Base-by-base conservation (phyloP, 2,888 invertebrate genomes). In the Caenorhabditis afra region DNA sequence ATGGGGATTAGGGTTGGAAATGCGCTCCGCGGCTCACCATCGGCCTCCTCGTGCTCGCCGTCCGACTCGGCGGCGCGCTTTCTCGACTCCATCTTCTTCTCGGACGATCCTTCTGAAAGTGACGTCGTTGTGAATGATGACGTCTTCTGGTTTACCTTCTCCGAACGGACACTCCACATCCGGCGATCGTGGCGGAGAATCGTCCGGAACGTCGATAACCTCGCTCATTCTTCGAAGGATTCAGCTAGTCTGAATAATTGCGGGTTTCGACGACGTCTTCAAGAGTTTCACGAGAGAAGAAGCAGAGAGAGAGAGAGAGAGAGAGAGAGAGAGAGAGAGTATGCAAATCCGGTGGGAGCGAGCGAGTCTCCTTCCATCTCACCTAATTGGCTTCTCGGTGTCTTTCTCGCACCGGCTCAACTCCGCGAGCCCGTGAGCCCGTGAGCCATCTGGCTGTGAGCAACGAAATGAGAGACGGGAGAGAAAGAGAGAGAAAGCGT, bases 131-230 rank as follows among this genome's bases (percentile, higher is more conserved):
- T 50, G 20, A 50, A 16, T 50, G 14, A 37, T 37, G 29, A 29
- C 29, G 29, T 7, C 29, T 29, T 29, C 29, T 5, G n/a, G 7
- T 7, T 7, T 47, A 62, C 70, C 71, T 37, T 71, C 71, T 12
- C 57, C 41, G 14, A 41, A 57, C 20, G 71, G 71, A 23, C 71
- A 71, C 62, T 71, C 71, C 4, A 71, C 71, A 18, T 71, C 71
- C 35, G 71, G 71, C 16, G 71, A 71, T 23, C 62, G n/a, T 29
- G 62, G 57, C 53, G 71, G 71, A 11, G 64, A 71, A 35, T 61
- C 70, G 12, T 71, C 70, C 5, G 71, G 70, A 45, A 62, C 70
- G 11, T 71, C 71, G 64, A 71, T 20, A 29, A 71, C 22, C 18
- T 62, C 71, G 37, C 49, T 49, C 71, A 71, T 71, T n/a, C 29